Percentiles rank a stretch among this genome's conserved stretches.
Conservation (phyloP, 2,888 invertebrate species). For the Ptychoptera albimana region DNA sequence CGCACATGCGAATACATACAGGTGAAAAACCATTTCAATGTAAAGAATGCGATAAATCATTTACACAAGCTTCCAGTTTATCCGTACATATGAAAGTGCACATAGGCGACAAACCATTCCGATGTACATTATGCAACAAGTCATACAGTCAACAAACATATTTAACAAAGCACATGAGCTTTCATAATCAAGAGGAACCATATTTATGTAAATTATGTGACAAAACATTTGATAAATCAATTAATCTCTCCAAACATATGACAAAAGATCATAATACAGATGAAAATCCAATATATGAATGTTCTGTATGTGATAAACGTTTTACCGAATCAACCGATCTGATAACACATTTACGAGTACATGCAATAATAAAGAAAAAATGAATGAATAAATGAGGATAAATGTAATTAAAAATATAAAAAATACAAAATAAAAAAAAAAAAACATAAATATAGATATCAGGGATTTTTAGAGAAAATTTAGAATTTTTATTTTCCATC, state of each 20-base stretch:
- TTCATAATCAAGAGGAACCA: conserved; percentile 13
- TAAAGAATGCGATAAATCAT: conserved; percentile 27
- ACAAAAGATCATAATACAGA: conserved; percentile 1
- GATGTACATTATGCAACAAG: conserved; percentile 25
- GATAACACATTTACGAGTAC: too few relatives aligned
- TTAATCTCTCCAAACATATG: background rate
- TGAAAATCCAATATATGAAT: too few relatives aligned
- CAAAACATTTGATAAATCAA: background rate
- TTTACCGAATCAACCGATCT: too few relatives aligned
- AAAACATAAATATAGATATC: too few relatives aligned
- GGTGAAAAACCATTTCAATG: conserved; percentile 29
- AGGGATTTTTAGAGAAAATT: too few relatives aligned
- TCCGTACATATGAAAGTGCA: conserved; percentile 31
- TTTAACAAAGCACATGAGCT: conserved; percentile 25
- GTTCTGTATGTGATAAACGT: too few relatives aligned
- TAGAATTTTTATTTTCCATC: too few relatives aligned
- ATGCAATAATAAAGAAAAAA: too few relatives aligned
- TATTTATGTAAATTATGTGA: background rate
- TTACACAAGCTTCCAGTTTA: conserved; percentile 29
- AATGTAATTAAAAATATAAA: too few relatives aligned
- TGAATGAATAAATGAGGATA: too few relatives aligned
- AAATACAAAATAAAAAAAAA: too few relatives aligned
- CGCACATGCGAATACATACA: conserved; percentile 30
- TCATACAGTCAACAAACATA: conserved; percentile 27
- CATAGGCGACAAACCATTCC: conserved; percentile 24